Conservation (phyloP, 1,140 invertebrate genomes). For the Globodera ellingtonae region DNA sequence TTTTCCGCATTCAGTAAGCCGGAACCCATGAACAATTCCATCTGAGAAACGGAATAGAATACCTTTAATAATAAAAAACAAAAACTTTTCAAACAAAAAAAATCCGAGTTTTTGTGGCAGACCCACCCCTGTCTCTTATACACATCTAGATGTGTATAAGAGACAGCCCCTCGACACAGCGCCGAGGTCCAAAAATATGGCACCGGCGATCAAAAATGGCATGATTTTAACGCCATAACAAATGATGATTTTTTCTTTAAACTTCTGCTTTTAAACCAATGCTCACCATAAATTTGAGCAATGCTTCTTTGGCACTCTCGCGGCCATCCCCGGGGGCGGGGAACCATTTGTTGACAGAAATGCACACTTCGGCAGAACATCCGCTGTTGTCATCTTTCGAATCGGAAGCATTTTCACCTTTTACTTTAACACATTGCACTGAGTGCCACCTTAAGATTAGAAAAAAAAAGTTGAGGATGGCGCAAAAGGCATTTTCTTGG, state of each 20-base stretch:
- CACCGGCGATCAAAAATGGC: no score
- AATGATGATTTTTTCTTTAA: not conserved
- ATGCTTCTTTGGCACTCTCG: conserved; percentile 27
- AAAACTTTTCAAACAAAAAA: not conserved
- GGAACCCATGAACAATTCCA: conserved; percentile 6
- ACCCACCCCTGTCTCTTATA: no score
- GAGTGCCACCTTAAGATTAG: conserved; percentile 78
- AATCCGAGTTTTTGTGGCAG: not conserved
- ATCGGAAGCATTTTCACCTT: conserved; percentile 62
- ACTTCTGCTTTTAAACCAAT: not conserved
- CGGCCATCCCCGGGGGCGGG: conserved; percentile 13
- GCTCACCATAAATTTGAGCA: conserved; percentile 29
- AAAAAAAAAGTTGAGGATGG: not conserved
- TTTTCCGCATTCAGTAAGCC: conserved; percentile 14
- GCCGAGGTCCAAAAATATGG: no score
- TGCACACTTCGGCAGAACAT: not conserved
- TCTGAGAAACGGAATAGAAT: not conserved
- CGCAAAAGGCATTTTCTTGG: not conserved
- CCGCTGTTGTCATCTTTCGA: conserved; percentile 32
- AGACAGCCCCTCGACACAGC: no score
- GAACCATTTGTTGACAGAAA: conserved; percentile 41
- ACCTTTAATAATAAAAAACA: not conserved
- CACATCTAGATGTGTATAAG: no score
- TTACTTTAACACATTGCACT: conserved; percentile 77
- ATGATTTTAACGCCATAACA: not conserved